Evolutionary conservation across 2,888 invertebrate species (phyloP).

Genomic region (Cactoblastis cactorum): DNA sequence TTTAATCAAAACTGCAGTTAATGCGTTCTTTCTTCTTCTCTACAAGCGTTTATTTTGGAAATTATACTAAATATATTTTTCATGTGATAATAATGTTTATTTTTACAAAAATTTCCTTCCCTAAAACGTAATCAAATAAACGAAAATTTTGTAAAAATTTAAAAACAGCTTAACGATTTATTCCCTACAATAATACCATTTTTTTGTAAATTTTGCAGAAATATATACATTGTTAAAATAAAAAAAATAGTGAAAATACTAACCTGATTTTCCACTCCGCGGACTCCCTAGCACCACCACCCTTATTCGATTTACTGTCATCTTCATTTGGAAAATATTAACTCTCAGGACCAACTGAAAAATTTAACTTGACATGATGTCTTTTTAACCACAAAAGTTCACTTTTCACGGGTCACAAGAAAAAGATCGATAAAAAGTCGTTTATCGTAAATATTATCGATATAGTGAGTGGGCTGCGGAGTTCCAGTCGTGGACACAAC

Average conservation of each 20-base stretch:
- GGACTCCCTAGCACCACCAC: conserved; percentile 89
- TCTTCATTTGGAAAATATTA: conserved; percentile 75
- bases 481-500: conserved; percentile 40
- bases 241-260: conserved; percentile 42
- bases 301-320: conserved; percentile 89
- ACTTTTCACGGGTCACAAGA: conserved; percentile 46
- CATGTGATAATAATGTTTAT: too few relatives aligned
- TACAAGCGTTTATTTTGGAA: too few relatives aligned
- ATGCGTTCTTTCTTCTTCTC: too few relatives aligned
- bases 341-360: conserved; percentile 39
- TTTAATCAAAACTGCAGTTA: too few relatives aligned
- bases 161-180: neutral
- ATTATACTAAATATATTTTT: too few relatives aligned
- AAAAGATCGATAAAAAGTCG: conserved; percentile 29
- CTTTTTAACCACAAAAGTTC: conserved; percentile 42
- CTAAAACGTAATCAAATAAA: too few relatives aligned
- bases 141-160: too few relatives aligned
- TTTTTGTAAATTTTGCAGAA: too few relatives aligned
- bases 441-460: conserved; percentile 72
- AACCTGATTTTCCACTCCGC: conserved; percentile 89
- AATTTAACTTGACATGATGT: conserved; percentile 48
- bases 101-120: too few relatives aligned
- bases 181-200: too few relatives aligned
- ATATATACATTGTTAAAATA: too few relatives aligned
- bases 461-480: conserved; percentile 32